These are phyloP conservation scores for Pristionchus mayeri DNA, from an alignment of 2,888 invertebrate genomes.

Conservation along the genomic window DNA sequence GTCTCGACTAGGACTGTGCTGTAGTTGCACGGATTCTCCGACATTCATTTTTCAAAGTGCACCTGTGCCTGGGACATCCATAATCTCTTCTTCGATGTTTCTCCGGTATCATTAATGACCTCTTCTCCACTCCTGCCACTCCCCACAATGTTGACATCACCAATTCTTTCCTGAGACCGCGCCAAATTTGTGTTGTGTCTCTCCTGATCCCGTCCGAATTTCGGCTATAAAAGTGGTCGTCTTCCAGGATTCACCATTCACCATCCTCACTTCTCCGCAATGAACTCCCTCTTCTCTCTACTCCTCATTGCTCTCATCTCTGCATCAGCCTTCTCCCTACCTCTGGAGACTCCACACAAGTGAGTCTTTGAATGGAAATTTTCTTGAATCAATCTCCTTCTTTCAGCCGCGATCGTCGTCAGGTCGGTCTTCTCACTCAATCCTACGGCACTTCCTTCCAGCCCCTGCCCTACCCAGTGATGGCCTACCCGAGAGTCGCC, in stretches of 20 bases:
- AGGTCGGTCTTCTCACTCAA: neutral
- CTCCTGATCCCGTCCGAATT: neutral
- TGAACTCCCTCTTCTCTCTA: neutral
- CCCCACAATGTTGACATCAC: neutral
- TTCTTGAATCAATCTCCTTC: neutral
- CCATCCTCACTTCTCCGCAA: neutral
- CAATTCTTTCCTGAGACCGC: neutral
- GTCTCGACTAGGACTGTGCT: no score
- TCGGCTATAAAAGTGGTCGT: slow-evolving; percentile 6
- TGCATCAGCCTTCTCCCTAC: neutral
- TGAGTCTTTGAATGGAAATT: neutral
- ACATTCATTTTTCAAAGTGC: no score
- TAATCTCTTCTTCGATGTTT: neutral
- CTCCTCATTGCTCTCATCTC: neutral
- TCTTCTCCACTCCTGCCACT: neutral
- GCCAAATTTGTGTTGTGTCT: neutral
- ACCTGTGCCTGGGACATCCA: no score
- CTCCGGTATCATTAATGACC: neutral
- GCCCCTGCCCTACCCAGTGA: neutral
- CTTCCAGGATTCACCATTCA: neutral
- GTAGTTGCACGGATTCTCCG: no score
- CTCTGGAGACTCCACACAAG: neutral
- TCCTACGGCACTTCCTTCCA: neutral
- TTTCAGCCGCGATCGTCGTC: slow-evolving; percentile 6
- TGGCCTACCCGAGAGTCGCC: neutral